Percentiles rank a stretch among this genome's conserved stretches.
Evolutionary conservation across 2,113 vertebrate genomes (phyloP).

Genomic region (Microtus montanus): DNA sequence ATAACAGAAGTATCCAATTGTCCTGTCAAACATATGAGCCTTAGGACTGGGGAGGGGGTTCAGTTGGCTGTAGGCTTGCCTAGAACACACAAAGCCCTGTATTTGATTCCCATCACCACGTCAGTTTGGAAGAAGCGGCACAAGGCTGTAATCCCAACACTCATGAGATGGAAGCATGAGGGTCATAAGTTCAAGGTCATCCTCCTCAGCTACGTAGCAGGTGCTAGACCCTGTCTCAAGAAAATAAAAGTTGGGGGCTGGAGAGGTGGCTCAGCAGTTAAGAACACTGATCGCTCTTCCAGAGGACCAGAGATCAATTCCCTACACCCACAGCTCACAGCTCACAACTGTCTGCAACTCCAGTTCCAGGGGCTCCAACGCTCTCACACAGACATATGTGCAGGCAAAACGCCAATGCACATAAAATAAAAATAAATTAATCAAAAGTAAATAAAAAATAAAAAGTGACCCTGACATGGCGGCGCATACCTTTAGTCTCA

Average conservation of each 20-base stretch:
- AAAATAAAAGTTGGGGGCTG: not conserved
- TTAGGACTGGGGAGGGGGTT: not conserved
- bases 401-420: not conserved
- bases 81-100: not conserved
- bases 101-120: not conserved
- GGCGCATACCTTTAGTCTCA: not conserved
- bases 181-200: not conserved
- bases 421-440: no score
- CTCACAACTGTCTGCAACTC: not conserved
- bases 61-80: not conserved
- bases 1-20: not conserved
- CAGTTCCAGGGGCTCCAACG: not conserved
- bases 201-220: not conserved
- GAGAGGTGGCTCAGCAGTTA: not conserved
- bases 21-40: not conserved
- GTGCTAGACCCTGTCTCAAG: not conserved
- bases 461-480: not conserved
- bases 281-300: not conserved
- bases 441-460: not conserved
- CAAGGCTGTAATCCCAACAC: not conserved
- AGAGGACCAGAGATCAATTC: not conserved
- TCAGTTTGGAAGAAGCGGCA: no score
- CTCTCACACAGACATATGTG: not conserved
- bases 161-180: not conserved
- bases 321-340: not conserved